Evolutionary conservation across 2,113 vertebrate genomes (phyloP), one percentile per base, ranked within the genome.

Genomic region (Callionymus lyra): DNA sequence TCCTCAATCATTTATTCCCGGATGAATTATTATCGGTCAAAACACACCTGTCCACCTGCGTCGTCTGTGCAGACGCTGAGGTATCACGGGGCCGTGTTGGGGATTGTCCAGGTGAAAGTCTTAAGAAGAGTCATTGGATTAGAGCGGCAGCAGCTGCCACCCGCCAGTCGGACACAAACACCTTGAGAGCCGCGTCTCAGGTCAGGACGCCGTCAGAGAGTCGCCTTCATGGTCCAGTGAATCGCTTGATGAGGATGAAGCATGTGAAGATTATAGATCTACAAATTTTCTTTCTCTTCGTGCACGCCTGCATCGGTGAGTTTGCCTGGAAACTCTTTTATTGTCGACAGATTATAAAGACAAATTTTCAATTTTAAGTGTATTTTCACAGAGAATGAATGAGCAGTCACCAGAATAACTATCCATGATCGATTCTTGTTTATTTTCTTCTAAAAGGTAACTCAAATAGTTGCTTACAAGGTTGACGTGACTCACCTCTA

Each of bases 81-180:
- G 21, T 27, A 4, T 27, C 21, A 27, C 21, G 4, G 8, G 21
- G 8, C 33, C 46, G 16, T 52, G 13, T 50, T 8, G n/a, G 16
- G 46, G 51, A 44, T 76, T 74, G 72, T 70, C 73, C 34, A 59
- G 59, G 14, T 62, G 49, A 50, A 13, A 42, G 53, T 60, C 65
- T 68, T 74, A 84, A 88, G 68, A 81, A 56, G 56, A 82, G 85
- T 90, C 89, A 96, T 91, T 89, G 87, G 85, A 92, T 97, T 95
- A 98, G 81, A 80, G 69, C 82, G 78, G 86, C 74, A 83, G 84
- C 85, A 68, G 75, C 82, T 87, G 79, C 67, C 73, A 5, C 21
- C n/a, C n/a, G 64, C 74, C 56, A 42, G 50, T 54, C 65, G 40
- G 65, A 59, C 21, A 63, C 39, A 52, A 33, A 72, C 64, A 75